Percentiles rank a stretch among this genome's conserved stretches.
Evolutionary conservation across 1,140 invertebrate genomes (phyloP).

Genomic region (Sycophaga agraensis): DNA sequence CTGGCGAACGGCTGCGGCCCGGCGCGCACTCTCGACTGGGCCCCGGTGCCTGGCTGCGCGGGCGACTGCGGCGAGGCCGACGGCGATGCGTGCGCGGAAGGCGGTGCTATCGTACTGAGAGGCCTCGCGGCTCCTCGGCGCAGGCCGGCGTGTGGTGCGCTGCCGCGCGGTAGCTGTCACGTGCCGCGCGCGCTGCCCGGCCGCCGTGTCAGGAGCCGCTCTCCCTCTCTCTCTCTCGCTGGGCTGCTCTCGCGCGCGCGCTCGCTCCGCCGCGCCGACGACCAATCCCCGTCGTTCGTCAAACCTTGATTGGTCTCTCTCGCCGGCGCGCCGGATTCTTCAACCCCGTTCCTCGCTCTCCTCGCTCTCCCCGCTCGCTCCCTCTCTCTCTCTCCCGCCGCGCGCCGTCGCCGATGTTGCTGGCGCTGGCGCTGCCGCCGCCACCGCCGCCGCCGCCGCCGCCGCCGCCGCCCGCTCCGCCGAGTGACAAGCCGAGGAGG

Average conservation of each 20-base stretch:
- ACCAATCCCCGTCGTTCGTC: constrained; percentile 62
- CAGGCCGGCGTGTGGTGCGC: constrained; percentile 24
- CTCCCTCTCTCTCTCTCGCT: background rate
- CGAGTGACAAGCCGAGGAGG: constrained; percentile 37
- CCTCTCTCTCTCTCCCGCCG: constrained; percentile 44
- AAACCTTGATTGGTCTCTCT: constrained; percentile 64
- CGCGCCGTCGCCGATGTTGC: constrained; percentile 34
- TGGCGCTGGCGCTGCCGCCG: constrained; percentile 26
- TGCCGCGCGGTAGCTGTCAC: constrained; percentile 55
- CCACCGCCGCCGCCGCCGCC: constrained; percentile 32
- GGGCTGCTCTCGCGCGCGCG: background rate
- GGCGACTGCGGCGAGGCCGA: background rate
- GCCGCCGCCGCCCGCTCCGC: background rate
- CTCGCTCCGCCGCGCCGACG: constrained; percentile 42
- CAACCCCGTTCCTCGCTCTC: constrained; percentile 54
- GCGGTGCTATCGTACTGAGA: constrained; percentile 59
- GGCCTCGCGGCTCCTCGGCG: constrained; percentile 39
- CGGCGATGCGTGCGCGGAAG: constrained; percentile 54
- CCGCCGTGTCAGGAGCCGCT: constrained; percentile 37
- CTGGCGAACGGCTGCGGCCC: constrained; percentile 12
- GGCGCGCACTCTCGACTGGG: background rate
- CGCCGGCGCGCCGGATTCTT: constrained; percentile 51
- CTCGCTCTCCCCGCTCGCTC: constrained; percentile 42
- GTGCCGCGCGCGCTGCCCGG: constrained; percentile 47
- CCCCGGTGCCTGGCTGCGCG: background rate